phyloP scores from a whole-genome alignment of 2,888 invertebrate species.

The Philereme transversata region DNA sequence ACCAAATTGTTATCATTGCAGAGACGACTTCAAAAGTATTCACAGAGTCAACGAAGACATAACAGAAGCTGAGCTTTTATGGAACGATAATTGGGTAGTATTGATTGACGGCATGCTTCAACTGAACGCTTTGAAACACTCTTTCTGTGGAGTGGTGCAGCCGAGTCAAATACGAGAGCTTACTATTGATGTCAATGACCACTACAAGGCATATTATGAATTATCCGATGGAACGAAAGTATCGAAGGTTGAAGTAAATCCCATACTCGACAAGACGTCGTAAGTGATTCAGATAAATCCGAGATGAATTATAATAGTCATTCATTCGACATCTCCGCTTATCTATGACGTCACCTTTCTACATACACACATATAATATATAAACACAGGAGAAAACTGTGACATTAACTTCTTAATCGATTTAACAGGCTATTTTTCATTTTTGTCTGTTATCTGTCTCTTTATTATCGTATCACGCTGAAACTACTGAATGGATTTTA shows the following conservation, averaged over 20 bases:
- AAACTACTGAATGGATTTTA: no score
- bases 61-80: slow-evolving; percentile 66
- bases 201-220: slow-evolving; percentile 27
- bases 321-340: no score
- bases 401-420: no score
- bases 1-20: slow-evolving; percentile 25
- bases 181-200: slow-evolving; percentile 42
- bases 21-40: slow-evolving; percentile 52
- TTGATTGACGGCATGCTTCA: slow-evolving; percentile 93
- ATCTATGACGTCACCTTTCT: no score
- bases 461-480: no score
- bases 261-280: slow-evolving; percentile 43
- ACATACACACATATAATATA: no score
- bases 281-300: slow-evolving; percentile 28
- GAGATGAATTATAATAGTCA: no score
- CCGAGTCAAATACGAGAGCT: slow-evolving; percentile 73
- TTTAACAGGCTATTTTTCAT: no score
- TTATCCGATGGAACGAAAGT: slow-evolving; percentile 22
- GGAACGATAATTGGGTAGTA: slow-evolving; percentile 90
- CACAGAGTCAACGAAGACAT: slow-evolving; percentile 35
- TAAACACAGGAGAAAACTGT: no score
- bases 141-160: slow-evolving; percentile 83
- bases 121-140: slow-evolving; percentile 85
- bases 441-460: no score
- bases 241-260: slow-evolving; percentile 37